Percentiles rank a stretch among this genome's conserved stretches.
These are phyloP conservation scores for Leptatherina wallacei DNA, from an alignment of 2,797 vertebrate species.

Conservation along the genomic window DNA sequence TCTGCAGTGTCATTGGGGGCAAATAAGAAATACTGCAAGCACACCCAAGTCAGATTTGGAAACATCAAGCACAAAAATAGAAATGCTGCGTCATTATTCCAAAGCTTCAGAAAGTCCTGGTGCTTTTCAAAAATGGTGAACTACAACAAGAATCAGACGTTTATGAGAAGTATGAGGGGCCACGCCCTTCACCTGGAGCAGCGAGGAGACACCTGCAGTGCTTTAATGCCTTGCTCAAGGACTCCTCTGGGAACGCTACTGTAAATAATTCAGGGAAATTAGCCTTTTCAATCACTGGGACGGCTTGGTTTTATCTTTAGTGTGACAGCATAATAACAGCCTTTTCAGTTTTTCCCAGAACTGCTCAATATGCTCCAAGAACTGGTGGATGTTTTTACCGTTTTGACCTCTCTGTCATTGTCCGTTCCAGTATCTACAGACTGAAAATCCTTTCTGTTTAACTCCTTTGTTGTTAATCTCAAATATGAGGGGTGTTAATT, in stretches of 20 bases:
- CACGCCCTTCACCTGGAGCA: background rate
- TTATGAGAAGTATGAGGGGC: background rate
- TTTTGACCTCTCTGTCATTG: background rate
- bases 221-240: conserved; percentile 4
- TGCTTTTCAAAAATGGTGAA: background rate
- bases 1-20: background rate
- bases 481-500: background rate
- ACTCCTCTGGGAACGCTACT: background rate
- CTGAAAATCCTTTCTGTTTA: fast-evolving
- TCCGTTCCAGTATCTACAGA: background rate
- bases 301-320: background rate
- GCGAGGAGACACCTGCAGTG: background rate
- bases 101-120: too few species aligned
- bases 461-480: background rate
- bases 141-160: background rate
- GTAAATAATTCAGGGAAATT: background rate
- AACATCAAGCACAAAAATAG: background rate
- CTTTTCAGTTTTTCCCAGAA: background rate
- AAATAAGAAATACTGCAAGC: background rate
- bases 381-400: background rate
- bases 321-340: background rate
- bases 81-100: background rate
- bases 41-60: background rate
- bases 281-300: background rate
- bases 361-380: background rate